phyloP scores from a whole-genome alignment of 2,888 invertebrate species.

The Parascotia fuliginaria region DNA sequence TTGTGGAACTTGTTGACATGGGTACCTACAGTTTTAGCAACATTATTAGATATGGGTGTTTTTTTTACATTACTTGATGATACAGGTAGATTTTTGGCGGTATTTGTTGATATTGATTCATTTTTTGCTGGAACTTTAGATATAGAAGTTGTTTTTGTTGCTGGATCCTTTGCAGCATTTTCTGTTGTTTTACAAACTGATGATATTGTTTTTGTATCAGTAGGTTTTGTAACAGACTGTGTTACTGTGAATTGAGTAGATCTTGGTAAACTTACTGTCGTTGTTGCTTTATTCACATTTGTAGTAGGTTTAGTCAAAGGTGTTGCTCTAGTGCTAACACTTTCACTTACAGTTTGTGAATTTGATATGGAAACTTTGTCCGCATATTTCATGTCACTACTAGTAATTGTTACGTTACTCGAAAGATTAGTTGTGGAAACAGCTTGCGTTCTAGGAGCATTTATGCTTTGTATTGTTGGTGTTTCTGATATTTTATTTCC shows the following conservation, averaged over 20 bases:
- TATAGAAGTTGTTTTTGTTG: neutral
- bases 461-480: conserved; percentile 1
- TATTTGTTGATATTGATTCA: neutral
- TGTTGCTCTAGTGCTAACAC: conserved; percentile 9
- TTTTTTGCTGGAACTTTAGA: neutral
- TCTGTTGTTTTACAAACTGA: conserved; percentile 17
- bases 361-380: conserved; percentile 21
- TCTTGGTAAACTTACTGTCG: conserved; percentile 17
- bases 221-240: conserved; percentile 19
- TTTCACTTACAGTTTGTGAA: conserved; percentile 16
- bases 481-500: conserved; percentile 10
- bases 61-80: neutral
- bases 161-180: conserved; percentile 13
- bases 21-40: no score
- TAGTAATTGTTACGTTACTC: conserved; percentile 18
- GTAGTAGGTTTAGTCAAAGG: conserved; percentile 15
- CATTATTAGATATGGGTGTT: neutral
- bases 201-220: conserved; percentile 14
- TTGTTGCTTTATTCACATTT: conserved; percentile 6
- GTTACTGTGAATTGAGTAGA: conserved; percentile 13
- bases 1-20: neutral
- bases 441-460: neutral
- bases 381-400: conserved; percentile 13
- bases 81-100: neutral
- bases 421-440: conserved; percentile 7